These are phyloP conservation scores for Pherbina coryleti DNA, from an alignment of 2,888 invertebrate species.

Conservation along the genomic window DNA sequence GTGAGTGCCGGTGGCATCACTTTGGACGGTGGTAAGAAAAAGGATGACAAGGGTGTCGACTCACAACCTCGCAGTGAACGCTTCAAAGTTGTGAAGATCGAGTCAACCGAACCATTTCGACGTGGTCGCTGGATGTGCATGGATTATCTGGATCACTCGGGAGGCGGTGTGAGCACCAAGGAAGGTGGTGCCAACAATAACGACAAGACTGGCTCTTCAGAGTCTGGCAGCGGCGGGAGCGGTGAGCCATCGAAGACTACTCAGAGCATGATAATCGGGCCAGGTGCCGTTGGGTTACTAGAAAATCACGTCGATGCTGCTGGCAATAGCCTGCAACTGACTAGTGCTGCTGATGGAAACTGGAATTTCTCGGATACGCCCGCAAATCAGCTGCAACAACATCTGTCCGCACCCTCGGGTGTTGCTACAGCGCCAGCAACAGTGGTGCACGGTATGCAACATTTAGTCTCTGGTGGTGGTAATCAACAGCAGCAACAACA, in stretches of 20 bases:
- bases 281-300: slow-evolving; percentile 53
- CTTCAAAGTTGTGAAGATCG: slow-evolving; percentile 95
- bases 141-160: slow-evolving; percentile 90
- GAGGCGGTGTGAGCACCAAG: slow-evolving; percentile 41
- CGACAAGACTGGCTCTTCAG: slow-evolving; percentile 62
- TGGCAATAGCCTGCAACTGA: slow-evolving; percentile 45
- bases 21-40: slow-evolving; percentile 69
- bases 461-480: slow-evolving; percentile 49
- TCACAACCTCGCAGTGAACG: slow-evolving; percentile 84
- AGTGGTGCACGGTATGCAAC: slow-evolving; percentile 63
- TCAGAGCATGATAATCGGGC: slow-evolving; percentile 64
- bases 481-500: slow-evolving; percentile 52
- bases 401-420: slow-evolving; percentile 67
- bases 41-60: slow-evolving; percentile 74
- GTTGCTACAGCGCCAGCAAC: slow-evolving; percentile 70
- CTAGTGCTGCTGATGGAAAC: slow-evolving; percentile 57
- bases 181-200: slow-evolving; percentile 58
- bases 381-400: slow-evolving; percentile 60
- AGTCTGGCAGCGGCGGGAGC: slow-evolving; percentile 45
- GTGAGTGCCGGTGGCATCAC: slow-evolving; percentile 71
- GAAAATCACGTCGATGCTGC: slow-evolving; percentile 63
- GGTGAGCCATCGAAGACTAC: slow-evolving; percentile 60
- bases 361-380: slow-evolving; percentile 59
- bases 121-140: slow-evolving; percentile 95
- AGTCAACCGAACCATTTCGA: slow-evolving; percentile 93